Evolutionary conservation across 2,888 invertebrate species (phyloP), one percentile per base, ranked within the genome.

Genomic region (Tachystola acroxantha): DNA sequence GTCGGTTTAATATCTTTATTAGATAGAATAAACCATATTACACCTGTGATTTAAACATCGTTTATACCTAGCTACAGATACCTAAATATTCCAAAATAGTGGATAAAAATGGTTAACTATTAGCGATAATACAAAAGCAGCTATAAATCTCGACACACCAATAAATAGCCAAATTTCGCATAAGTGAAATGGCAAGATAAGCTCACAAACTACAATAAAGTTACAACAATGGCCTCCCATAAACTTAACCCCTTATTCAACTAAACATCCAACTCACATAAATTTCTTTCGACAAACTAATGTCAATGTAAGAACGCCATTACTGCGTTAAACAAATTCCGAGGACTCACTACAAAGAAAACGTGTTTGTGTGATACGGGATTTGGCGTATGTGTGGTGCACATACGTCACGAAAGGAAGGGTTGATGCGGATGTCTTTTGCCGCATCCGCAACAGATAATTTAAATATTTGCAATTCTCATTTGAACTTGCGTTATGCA

Each of bases 261-360:
- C 77, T 77, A 72, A 78, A 82, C 73, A 82, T 75, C 66, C 67
- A 82, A 85, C 69, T 82, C 80, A 58, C 85, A 86, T 86, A 85
- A 85, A 85, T 85, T 78, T 76, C 74, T 73, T 82, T 79, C 77
- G 84, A 79, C 82, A 81, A 82, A 86, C 85, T 85, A 84, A 85
- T 85, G 85, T 80, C 84, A 84, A 81, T 81, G 78, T 85, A 82
- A 79, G 79, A 80, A 81, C 78, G 80, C 80, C 76, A 81, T 85
- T 84, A 74, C 68, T 61, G 64, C 66, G 69, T 71, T 76, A 81
- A 81, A 85, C 82, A 85, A 85, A 85, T 85, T 84, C 81, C 70
- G 55, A 72, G 69, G 71, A 67, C 68, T 64, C 56, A 57, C 60
- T 62, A 57, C 58, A 57, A 40, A 45, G 34, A 38, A 40, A 31